A percentile compares a stretch with the other conserved stretches of the same genome.
Conservation (phyloP, 2,113 vertebrate species). For the Alosa alosa region DNA sequence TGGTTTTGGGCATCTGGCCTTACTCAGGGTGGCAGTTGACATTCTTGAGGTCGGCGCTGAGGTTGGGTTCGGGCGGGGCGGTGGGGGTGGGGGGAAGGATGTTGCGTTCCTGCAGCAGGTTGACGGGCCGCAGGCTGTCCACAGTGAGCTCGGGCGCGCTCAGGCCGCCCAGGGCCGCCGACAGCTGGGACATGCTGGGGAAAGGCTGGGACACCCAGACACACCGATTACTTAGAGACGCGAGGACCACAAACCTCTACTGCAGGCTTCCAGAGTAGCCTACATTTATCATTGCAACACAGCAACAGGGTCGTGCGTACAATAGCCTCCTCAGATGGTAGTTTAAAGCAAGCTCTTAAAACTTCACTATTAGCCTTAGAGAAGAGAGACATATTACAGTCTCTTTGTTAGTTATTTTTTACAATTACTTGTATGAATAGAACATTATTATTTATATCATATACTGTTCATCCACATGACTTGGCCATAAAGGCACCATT, state of each 20-base stretch:
- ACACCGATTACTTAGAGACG: not conserved
- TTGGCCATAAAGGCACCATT: not conserved
- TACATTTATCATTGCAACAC: not conserved
- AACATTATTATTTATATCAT: not conserved
- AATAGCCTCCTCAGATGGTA: not conserved
- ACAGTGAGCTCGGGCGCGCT: conserved; percentile 87
- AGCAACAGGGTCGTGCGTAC: not conserved
- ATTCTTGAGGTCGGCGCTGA: conserved; percentile 87
- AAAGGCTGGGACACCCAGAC: conserved; percentile 71
- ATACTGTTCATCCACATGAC: not conserved
- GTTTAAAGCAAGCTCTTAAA: not conserved
- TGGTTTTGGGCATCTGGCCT: conserved; percentile 44
- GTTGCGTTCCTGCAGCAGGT: conserved; percentile 89
- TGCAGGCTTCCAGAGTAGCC: not conserved
- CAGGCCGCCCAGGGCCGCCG: conserved; percentile 84
- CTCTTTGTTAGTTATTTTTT: not conserved
- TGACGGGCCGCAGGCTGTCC: conserved; percentile 85
- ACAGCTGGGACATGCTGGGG: conserved; percentile 83
- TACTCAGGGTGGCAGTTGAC: conserved; percentile 96
- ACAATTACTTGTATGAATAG: not conserved
- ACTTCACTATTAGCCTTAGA: not conserved
- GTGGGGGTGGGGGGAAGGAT: conserved; percentile 80
- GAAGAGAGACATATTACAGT: not conserved
- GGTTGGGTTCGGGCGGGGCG: conserved; percentile 84
- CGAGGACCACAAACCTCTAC: not conserved